Evolutionary conservation across 2,113 vertebrate genomes (phyloP).

Genomic region (Ctenodactylus gundi): DNA sequence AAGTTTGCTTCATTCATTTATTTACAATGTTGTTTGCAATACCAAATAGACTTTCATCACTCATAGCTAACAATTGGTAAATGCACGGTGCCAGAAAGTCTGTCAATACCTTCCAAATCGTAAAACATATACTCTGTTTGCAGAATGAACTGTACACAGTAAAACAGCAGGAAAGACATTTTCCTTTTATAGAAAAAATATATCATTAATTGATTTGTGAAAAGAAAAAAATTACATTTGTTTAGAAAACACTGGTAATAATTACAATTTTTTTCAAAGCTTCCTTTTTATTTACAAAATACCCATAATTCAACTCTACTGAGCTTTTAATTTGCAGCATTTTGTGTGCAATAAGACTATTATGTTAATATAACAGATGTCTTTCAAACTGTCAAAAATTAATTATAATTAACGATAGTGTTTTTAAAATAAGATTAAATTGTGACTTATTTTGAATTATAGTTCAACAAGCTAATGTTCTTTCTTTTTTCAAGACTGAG

Average conservation of each 20-base stretch:
- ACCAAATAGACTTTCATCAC: neutral
- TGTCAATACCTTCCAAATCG: neutral
- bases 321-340: neutral
- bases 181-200: neutral
- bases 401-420: conserved; percentile 74
- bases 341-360: conserved; percentile 55
- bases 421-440: conserved; percentile 71
- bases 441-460: conserved; percentile 70
- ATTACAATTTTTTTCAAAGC: conserved; percentile 3
- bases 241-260: conserved; percentile 15
- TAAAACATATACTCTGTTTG: neutral
- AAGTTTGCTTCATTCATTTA: conserved; percentile 1
- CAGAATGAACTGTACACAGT: neutral
- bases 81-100: neutral
- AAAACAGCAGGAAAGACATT: neutral
- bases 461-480: conserved; percentile 64
- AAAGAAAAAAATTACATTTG: neutral
- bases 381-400: conserved; percentile 74
- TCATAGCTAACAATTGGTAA: neutral
- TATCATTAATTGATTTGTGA: neutral
- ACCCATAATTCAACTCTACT: conserved; percentile 47
- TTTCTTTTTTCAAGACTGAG: conserved; percentile 26
- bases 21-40: neutral
- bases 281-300: conserved; percentile 51
- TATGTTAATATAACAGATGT: conserved; percentile 71